These are phyloP conservation scores for Ephydatia muelleri DNA, from an alignment of 37 sponge, comb jelly and placozoan genomes.

Conservation along the genomic window DNA sequence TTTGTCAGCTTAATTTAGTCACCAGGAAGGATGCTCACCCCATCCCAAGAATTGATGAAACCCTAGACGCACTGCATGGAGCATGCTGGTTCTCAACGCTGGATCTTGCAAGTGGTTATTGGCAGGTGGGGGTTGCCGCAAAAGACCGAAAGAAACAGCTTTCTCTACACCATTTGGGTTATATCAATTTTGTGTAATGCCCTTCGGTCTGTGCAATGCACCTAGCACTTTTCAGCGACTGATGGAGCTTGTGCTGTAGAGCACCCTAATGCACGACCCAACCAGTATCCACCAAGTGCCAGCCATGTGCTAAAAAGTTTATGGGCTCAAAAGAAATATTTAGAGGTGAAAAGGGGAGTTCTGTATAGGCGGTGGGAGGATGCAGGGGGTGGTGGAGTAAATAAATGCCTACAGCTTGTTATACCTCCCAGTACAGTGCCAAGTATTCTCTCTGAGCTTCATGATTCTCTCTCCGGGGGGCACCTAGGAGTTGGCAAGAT, in stretches of 20 bases:
- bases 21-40: conserved; percentile 23
- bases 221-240: conserved; percentile 36
- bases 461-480: conserved; percentile 1
- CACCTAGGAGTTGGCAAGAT: conserved; percentile 24
- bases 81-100: conserved; percentile 13
- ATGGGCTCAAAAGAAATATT: conserved; percentile 12
- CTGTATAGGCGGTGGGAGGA: conserved; percentile 6
- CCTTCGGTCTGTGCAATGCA: conserved; percentile 31
- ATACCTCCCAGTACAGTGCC: background rate
- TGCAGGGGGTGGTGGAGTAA: background rate
- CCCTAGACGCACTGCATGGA: conserved; percentile 15
- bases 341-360: background rate
- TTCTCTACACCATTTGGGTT: conserved; percentile 14
- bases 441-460: background rate
- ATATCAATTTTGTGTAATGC: conserved; percentile 27
- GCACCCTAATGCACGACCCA: background rate
- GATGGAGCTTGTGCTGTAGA: conserved; percentile 25
- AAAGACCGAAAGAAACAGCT: conserved; percentile 30
- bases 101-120: conserved; percentile 28
- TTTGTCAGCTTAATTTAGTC: conserved; percentile 12
- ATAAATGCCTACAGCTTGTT: conserved; percentile 5
- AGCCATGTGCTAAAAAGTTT: background rate
- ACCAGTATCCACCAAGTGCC: conserved; percentile 29
- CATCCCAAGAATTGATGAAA: conserved; percentile 31
- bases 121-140: conserved; percentile 19